Evolutionary conservation across 2,797 vertebrate species (phyloP), one percentile per base, ranked within the genome.

Genomic region (Chromis chromis): DNA sequence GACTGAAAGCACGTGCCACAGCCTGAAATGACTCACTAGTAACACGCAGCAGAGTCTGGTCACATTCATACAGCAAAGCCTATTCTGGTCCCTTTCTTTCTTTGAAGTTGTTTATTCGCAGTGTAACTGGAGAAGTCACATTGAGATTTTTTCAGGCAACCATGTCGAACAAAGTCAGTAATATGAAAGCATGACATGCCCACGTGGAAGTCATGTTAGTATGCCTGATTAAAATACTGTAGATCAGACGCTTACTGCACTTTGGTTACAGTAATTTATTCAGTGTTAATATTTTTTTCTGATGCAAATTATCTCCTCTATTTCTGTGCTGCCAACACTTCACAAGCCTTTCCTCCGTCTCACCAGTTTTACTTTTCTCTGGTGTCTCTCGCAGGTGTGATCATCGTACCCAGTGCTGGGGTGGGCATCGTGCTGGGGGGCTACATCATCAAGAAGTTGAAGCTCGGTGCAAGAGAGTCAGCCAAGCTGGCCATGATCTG

Each of bases 401-500:
- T 99, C 50, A 99, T 99, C 71, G 98, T 99, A 40, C 98, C 98
- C 36, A 99, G 98, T 36, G 98, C 98, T 8, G 98, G 98, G 17
- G 98, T 99, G 82, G 98, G 98, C 58, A 99, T 99, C 82, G 96
- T 99, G 72, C 87, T 99, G 60, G 98, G 98, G 0, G 98, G 98
- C 72, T 99, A 99, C 93, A 99, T 99, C 90, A 99, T 99, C 60
- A 99, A 99, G 94, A 99, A 99, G 73, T 91, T 99, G 89, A 99
- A 98, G 89, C 96, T 99, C 0, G 96, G 98, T 19, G 97, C 97
- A 0, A 95, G 97, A 4, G 98, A 99, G 91, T 99, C 98, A 2
- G 98, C 98, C 48, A 99, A 99, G 86, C 91, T 99, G 83, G 98
- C 98, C 1, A 99, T 99, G 98, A 99, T 99, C 95, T 99, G 98